Percentiles rank a stretch among this genome's conserved stretches.
Evolutionary conservation across 2,113 vertebrate species (phyloP).

Genomic region (Gasterosteus nipponicus): DNA sequence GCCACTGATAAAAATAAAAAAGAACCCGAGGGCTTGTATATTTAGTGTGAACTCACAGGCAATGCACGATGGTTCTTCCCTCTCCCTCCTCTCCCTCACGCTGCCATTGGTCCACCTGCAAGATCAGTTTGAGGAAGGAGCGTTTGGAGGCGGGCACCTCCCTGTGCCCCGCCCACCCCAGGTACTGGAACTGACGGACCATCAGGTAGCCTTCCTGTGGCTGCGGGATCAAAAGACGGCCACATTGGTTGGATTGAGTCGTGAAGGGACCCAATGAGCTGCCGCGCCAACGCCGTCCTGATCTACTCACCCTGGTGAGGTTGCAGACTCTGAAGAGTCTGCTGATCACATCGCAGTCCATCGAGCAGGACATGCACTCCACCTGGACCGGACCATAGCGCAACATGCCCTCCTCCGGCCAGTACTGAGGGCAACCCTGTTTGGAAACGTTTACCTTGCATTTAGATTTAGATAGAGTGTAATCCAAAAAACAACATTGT

Average conservation of each 20-base stretch:
- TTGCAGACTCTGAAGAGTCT: constrained; percentile 99
- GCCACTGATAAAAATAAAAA: background rate
- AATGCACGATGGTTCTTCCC: constrained; percentile 95
- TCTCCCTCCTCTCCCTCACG: constrained; percentile 98
- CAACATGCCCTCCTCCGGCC: constrained; percentile 96
- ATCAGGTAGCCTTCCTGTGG: constrained; percentile 98
- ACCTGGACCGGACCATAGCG: constrained; percentile 97
- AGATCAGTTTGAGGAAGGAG: constrained; percentile 96
- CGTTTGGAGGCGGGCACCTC: constrained; percentile 96
- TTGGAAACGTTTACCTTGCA: constrained; percentile 5
- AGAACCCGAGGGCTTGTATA: background rate
- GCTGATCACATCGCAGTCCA: constrained; percentile 98
- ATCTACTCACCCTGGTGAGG: constrained; percentile 90
- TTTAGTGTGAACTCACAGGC: constrained; percentile 87
- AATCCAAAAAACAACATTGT: background rate
- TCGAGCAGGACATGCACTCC: constrained; percentile 97
- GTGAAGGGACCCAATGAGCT: background rate
- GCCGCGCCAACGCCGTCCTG: no score
- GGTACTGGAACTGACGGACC: constrained; percentile 98
- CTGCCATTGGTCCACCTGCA: constrained; percentile 99
- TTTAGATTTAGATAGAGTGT: background rate
- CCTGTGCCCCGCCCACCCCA: constrained; percentile 95
- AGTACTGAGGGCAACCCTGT: constrained; percentile 98
- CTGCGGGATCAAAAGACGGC: constrained; percentile 67
- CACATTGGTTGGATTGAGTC: background rate